Conservation (phyloP, 2,113 vertebrate genomes). For the Uria aalge region DNA sequence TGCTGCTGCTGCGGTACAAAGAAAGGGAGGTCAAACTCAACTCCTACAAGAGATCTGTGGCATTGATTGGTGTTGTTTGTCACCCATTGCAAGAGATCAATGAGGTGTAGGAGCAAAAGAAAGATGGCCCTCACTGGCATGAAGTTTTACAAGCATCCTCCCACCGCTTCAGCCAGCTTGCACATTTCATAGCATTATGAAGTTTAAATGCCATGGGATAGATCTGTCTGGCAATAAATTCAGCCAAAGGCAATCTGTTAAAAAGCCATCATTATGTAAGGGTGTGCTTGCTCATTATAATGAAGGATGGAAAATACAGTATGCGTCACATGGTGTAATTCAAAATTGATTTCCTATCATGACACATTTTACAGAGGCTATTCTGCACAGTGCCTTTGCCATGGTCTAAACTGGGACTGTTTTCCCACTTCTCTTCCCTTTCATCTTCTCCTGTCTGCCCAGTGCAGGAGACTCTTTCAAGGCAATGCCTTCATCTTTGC, state of each 20-base stretch:
- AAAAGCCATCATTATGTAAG: conserved; percentile 62
- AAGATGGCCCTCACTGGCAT: neutral
- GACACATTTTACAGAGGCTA: conserved; percentile 19
- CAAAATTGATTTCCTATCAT: conserved; percentile 63
- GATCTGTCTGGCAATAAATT: conserved; percentile 50
- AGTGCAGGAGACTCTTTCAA: conserved; percentile 8
- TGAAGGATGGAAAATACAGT: conserved; percentile 58
- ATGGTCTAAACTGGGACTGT: neutral
- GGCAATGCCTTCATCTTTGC: neutral
- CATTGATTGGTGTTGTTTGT: conserved; percentile 15
- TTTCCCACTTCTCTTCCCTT: neutral
- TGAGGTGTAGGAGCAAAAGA: neutral
- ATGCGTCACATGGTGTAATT: conserved; percentile 26
- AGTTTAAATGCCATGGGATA: conserved; percentile 28
- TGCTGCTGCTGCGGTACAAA: neutral
- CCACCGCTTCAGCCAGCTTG: neutral
- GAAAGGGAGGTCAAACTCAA: neutral
- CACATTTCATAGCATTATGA: neutral
- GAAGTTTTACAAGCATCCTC: conserved; percentile 23
- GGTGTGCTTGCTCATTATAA: conserved; percentile 47
- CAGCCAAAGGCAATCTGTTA: conserved; percentile 55
- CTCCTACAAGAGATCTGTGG: conserved; percentile 4
- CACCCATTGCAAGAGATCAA: conserved; percentile 4
- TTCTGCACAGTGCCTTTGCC: neutral
- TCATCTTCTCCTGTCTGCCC: neutral